A percentile compares a stretch with the other conserved stretches of the same genome.
Evolutionary conservation across 2,113 vertebrate genomes (phyloP).

Genomic region (Oncorhynchus tshawytscha): DNA sequence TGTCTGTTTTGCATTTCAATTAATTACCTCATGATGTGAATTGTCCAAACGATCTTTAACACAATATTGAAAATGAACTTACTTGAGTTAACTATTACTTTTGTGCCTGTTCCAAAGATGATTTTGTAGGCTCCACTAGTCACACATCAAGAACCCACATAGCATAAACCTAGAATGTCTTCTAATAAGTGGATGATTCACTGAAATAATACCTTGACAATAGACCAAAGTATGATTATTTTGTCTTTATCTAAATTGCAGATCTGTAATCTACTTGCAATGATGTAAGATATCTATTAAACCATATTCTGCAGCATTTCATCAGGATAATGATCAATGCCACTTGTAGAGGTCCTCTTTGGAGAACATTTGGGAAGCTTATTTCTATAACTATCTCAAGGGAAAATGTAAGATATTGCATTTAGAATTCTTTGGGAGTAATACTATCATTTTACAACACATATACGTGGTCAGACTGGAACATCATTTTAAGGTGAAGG

Average conservation of each 20-base stretch:
- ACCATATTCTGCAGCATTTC: too few relatives aligned
- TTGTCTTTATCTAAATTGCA: too few relatives aligned
- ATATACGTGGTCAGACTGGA: neutral
- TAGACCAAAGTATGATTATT: too few relatives aligned
- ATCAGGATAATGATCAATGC: neutral
- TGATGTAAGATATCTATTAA: too few relatives aligned
- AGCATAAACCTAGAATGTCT: too few relatives aligned
- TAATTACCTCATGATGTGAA: too few relatives aligned
- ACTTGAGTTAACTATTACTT: conserved; percentile 32
- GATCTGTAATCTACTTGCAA: too few relatives aligned
- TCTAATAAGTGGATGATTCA: neutral
- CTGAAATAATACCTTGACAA: neutral
- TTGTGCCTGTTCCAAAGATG: conserved; percentile 33
- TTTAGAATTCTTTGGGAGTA: neutral
- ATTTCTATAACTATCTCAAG: neutral
- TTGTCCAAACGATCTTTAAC: too few relatives aligned
- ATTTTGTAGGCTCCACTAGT: conserved; percentile 4
- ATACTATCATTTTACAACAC: neutral
- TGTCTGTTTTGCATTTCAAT: too few relatives aligned
- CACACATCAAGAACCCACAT: conserved; percentile 9
- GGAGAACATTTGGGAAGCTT: neutral
- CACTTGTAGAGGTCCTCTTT: neutral
- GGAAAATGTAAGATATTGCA: neutral
- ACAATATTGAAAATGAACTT: conserved; percentile 3
- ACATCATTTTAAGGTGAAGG: neutral